Conservation (phyloP, 2,113 vertebrate genomes). For the Oreotragus oreotragus region DNA sequence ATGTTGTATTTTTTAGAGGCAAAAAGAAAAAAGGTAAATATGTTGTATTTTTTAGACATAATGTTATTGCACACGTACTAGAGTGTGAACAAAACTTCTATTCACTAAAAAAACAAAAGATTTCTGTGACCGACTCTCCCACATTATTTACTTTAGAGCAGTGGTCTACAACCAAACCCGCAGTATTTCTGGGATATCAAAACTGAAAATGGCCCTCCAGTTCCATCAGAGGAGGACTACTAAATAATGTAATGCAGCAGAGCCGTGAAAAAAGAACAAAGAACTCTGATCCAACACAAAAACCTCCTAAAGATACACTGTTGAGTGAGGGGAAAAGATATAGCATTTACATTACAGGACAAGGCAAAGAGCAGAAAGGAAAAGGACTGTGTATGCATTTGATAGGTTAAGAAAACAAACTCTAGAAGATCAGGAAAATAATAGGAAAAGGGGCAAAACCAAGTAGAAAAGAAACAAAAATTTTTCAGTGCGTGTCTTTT, state of each 20-base stretch:
- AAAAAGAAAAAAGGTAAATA: not conserved
- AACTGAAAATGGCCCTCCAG: not conserved
- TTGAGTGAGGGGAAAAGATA: too few species aligned
- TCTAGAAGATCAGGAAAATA: not conserved
- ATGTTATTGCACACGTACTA: not conserved
- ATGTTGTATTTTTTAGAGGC: not conserved
- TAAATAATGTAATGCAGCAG: not conserved
- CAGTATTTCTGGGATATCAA: not conserved
- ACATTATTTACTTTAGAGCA: not conserved
- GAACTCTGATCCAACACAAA: not conserved
- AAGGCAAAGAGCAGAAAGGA: not conserved
- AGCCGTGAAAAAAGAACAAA: not conserved
- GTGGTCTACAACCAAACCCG: not conserved
- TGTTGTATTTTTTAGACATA: not conserved
- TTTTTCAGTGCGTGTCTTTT: not conserved
- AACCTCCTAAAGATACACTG: not conserved
- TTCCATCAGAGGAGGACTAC: not conserved
- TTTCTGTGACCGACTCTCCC: not conserved
- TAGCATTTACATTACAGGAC: not conserved
- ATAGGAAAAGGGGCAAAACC: not conserved
- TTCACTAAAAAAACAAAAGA: not conserved
- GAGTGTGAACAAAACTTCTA: not conserved
- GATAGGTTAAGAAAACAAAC: not conserved
- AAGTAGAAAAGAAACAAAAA: not conserved
- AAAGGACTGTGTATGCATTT: not conserved